Conservation (phyloP, 1,140 invertebrate species). For the Musca vetustissima region DNA sequence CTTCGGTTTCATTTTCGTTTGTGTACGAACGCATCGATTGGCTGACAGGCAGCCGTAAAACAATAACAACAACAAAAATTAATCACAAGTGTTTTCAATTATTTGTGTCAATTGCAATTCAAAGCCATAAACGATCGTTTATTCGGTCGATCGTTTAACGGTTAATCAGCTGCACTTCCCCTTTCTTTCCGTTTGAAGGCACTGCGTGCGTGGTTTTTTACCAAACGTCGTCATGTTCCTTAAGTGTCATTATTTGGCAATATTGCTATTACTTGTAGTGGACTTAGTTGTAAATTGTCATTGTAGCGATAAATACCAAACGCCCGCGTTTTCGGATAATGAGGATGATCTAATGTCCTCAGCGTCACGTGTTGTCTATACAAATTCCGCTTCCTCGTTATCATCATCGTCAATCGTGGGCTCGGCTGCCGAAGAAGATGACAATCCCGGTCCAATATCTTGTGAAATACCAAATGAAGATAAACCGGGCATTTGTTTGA, state of each 20-base stretch:
- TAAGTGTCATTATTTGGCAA: neutral
- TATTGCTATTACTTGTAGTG: neutral
- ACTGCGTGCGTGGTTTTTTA: neutral
- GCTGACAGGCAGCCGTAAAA: too few species aligned
- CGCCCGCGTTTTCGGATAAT: neutral
- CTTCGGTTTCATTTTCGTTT: neutral
- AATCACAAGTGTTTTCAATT: too few species aligned
- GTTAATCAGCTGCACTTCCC: neutral
- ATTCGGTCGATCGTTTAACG: neutral
- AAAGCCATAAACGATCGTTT: too few species aligned
- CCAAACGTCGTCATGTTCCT: constrained; percentile 2
- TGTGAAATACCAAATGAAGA: constrained; percentile 51
- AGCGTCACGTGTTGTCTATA: neutral
- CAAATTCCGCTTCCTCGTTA: too few species aligned
- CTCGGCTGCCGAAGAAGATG: neutral
- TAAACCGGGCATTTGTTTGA: constrained; percentile 41
- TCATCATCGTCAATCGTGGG: too few species aligned
- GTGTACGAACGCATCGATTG: too few species aligned
- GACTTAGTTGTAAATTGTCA: constrained; percentile 15
- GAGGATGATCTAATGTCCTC: neutral
- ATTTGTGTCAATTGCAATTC: too few species aligned
- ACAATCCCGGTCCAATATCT: neutral
- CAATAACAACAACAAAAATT: too few species aligned
- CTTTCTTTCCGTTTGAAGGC: neutral
- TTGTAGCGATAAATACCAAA: neutral